Evolutionary conservation across 2,113 vertebrate genomes (phyloP), one percentile per base, ranked within the genome.

Genomic region (Crotalus horridus): DNA sequence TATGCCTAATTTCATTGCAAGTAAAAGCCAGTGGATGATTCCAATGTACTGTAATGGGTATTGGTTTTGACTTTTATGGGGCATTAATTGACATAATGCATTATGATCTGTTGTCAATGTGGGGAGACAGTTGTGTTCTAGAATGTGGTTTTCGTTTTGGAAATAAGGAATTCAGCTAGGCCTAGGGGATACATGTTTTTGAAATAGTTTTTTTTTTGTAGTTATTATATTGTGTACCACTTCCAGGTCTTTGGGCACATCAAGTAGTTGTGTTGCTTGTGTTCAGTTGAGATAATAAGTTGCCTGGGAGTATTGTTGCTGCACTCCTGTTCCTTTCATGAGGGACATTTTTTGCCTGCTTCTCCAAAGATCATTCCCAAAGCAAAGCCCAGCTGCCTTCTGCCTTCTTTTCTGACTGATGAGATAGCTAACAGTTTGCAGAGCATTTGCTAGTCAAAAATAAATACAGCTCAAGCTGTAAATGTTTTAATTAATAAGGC

Each of bases 361-460:
- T 53, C 74, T 23, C 55, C 43, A 85, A 64, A 86, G 86, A 85
- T 69, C 88, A 9, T 24, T 55, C 3, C 12, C 8, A 81, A 24
- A 91, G 85, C 10, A 13, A 88, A 54, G 58, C 59, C 21, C 29
- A 94, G 94, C 87, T 55, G 6, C 51, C 93, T 93, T 90, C 64
- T 90, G 51, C 4, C 64, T 93, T 94, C 69, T 21, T 94, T 95
- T 94, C 87, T 86, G 54, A 81, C 24, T 48, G 92, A 92, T 90
- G 93, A 56, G 91, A 93, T 91, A 87, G 87, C 51, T 91, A 94
- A 89, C 91, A 89, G 88, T 92, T 92, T 89, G 88, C 46, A 54
- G 87, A 90, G 58, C 5, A 95, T 74, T 86, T 93, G 81, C 48
- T 95, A 91, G 56, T 94, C 24, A 91, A 93, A 91, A 93, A 95